phyloP scores from a whole-genome alignment of 2,888 invertebrate genomes.

The Amblyteles armatorius region DNA sequence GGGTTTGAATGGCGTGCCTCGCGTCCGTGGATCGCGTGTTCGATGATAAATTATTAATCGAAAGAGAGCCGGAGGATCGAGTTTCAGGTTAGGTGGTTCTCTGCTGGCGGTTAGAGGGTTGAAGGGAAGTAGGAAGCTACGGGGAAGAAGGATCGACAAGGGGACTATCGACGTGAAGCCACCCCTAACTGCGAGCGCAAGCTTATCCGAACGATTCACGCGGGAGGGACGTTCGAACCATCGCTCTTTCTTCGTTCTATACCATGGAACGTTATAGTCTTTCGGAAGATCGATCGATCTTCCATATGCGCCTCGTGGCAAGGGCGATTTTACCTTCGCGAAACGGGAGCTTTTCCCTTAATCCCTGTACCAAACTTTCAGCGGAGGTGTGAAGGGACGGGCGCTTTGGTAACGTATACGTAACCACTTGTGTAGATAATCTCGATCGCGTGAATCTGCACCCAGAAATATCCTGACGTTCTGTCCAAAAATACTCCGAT shows the following conservation, averaged over 20 bases:
- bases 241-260: constrained; percentile 51
- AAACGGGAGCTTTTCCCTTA: constrained; percentile 55
- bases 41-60: constrained; percentile 67
- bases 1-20: constrained; percentile 30
- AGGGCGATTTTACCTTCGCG: constrained; percentile 60
- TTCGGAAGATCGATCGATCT: constrained; percentile 63
- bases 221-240: constrained; percentile 34
- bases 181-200: constrained; percentile 56
- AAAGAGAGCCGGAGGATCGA: constrained; percentile 54
- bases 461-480: not conserved
- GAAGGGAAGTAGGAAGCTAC: constrained; percentile 39
- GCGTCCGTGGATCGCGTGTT: constrained; percentile 27
- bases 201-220: constrained; percentile 61
- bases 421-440: constrained; percentile 3
- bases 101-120: constrained; percentile 35
- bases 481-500: not conserved
- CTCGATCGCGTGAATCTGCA: not conserved
- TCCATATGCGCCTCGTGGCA: constrained; percentile 56
- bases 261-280: constrained; percentile 48
- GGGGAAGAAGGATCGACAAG: constrained; percentile 59
- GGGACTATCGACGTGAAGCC: constrained; percentile 48
- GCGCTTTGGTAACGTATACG: constrained; percentile 23
- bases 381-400: constrained; percentile 19
- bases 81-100: constrained; percentile 46
- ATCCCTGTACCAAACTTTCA: constrained; percentile 53